Evolutionary conservation across 2,797 vertebrate genomes (phyloP).

Genomic region (Pseudochaenichthys georgianus): DNA sequence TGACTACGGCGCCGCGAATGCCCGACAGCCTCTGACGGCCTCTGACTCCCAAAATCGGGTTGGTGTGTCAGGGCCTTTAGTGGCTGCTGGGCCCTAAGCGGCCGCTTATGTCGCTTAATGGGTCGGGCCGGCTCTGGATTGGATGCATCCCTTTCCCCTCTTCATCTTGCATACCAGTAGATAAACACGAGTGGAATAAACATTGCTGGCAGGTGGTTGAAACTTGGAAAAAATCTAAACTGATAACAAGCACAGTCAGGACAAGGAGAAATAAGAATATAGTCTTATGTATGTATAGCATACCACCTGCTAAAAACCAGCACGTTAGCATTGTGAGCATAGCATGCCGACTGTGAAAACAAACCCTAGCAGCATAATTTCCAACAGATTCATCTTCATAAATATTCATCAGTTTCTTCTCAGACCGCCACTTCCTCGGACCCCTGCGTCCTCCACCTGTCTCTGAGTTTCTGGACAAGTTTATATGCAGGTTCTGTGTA

Average conservation of each 20-base stretch:
- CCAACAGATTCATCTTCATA: background rate
- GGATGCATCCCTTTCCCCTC: slow-evolving; percentile 25
- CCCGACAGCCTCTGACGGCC: no score
- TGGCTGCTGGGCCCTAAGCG: no score
- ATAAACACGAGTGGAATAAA: slow-evolving; percentile 63
- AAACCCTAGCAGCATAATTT: background rate
- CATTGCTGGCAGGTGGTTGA: slow-evolving; percentile 34
- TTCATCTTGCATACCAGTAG: slow-evolving; percentile 55
- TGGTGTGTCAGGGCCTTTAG: no score
- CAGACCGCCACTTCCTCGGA: slow-evolving; percentile 51
- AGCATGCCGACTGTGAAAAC: background rate
- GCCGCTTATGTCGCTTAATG: no score
- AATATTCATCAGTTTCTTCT: slow-evolving; percentile 30
- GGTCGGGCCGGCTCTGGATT: background rate
- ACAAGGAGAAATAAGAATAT: slow-evolving; percentile 4
- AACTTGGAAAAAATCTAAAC: slow-evolving; percentile 27
- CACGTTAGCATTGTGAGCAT: background rate
- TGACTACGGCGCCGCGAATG: no score
- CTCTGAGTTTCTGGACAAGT: slow-evolving; percentile 77
- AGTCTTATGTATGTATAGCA: background rate
- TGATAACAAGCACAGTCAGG: slow-evolving; percentile 12
- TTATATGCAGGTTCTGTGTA: slow-evolving; percentile 83
- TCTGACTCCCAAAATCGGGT: no score
- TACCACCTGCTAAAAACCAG: no score
- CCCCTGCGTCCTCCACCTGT: slow-evolving; percentile 62